Base-by-base conservation (phyloP, 2,113 vertebrate genomes). In the Rhegmatorhina hoffmannsi region DNA sequence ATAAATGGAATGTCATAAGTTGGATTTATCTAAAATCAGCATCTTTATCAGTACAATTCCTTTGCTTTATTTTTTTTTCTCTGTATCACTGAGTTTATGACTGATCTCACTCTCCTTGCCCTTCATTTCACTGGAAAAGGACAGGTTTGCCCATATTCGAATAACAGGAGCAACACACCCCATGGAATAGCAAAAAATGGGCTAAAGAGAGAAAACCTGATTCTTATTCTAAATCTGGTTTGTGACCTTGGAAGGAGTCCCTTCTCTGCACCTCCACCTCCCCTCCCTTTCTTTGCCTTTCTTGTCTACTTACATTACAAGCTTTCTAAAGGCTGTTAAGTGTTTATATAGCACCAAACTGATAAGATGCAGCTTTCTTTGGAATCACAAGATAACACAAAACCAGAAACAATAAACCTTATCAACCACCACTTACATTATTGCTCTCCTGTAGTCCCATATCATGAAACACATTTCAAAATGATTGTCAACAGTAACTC, bases 41-140 rank as follows among this genome's bases (percentile, higher is more conserved):
- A 53, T 75, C 34, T 72, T 77, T 72, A 92, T 50, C 69, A 62
- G 38, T 13, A 55, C 44, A 62, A 73, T 44, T 67, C 62, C 38
- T 81, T 85, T 82, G 34, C 26, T 85, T 77, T 67, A 20, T 24
- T 29, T 44, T 5, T 28, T 50, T 31, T 11, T 2, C 8, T 18
- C 36, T 34, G 11, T 58, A 13, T 53, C 55, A 44, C 43, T 17
- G 43, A 49, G 13, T 44, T 93, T 50, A 28, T 50, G 28, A 17
- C 90, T 92, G 89, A 59, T 81, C 78, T 90, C 79, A 25, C 84
- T 80, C 68, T 53, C 64, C 78, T 47, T 82, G 77, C 64, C 83
- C 84, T 92, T 76, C 34, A 31, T 60, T 90, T 89, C 12, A 15
- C 68, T 89, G 40, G 7, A 38, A 87, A 83, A 77, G 33, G 67